Evolutionary conservation across 2,888 invertebrate species (phyloP).

Genomic region (Altica lythri): DNA sequence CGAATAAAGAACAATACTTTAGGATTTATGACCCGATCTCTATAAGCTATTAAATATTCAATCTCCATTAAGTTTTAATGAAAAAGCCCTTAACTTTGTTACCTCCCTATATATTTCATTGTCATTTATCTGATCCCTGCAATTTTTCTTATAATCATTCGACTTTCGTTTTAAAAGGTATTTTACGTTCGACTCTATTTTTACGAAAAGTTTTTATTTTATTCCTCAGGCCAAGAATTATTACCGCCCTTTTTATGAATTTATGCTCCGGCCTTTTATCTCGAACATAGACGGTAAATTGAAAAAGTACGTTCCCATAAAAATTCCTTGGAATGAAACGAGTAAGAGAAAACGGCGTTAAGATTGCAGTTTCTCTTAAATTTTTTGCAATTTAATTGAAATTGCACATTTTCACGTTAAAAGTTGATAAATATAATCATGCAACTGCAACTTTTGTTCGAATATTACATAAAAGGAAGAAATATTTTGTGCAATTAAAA

Average conservation of each 20-base stretch:
- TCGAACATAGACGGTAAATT: background rate
- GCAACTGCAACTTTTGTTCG: too few species aligned
- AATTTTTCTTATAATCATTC: background rate
- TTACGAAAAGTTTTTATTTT: background rate
- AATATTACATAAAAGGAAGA: too few species aligned
- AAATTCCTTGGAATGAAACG: too few species aligned
- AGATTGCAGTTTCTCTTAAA: too few species aligned
- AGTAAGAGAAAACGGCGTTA: too few species aligned
- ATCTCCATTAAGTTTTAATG: background rate
- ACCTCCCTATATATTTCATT: background rate
- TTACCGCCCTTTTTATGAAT: background rate
- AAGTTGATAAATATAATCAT: too few species aligned
- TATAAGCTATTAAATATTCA: background rate
- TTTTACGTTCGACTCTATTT: background rate
- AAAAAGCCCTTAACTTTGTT: background rate
- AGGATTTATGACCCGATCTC: too few species aligned
- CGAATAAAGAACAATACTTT: background rate
- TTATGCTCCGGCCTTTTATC: background rate
- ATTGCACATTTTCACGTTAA: too few species aligned
- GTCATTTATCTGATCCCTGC: background rate
- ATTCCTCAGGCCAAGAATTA: background rate
- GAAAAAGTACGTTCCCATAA: background rate
- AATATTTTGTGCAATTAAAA: too few species aligned
- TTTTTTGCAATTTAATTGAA: too few species aligned
- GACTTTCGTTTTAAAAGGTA: background rate